A percentile compares a stretch with the other conserved stretches of the same genome.
phyloP scores from a whole-genome alignment of 2,797 vertebrate species.

The Otus scops region DNA sequence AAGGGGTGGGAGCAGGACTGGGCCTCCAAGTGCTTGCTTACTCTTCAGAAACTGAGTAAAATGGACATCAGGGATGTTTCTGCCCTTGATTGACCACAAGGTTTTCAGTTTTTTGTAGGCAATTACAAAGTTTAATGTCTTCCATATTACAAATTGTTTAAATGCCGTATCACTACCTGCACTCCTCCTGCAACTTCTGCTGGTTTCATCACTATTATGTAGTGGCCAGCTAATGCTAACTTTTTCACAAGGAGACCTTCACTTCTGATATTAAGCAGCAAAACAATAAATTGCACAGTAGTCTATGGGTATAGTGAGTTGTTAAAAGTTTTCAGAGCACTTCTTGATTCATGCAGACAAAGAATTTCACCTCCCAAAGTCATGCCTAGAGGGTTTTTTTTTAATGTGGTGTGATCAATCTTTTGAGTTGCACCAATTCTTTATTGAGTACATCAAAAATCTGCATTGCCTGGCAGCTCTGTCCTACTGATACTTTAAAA shows the following conservation, averaged over 20 bases:
- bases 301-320: not conserved
- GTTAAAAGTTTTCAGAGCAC: not conserved
- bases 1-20: not conserved
- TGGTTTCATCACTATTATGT: not conserved
- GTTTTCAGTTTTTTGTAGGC: not conserved
- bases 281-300: not conserved
- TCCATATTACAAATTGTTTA: not conserved
- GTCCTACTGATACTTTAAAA: not conserved
- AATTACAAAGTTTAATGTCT: not conserved
- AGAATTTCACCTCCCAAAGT: not conserved
- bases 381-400: not conserved
- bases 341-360: not conserved
- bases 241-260: not conserved
- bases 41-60: not conserved
- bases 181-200: not conserved
- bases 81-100: not conserved
- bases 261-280: not conserved
- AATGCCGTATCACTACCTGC: not conserved
- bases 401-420: not conserved
- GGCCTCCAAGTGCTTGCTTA: not conserved
- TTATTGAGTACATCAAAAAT: not conserved
- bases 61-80: not conserved
- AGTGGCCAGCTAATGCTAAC: not conserved
- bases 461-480: not conserved
- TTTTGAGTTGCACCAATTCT: not conserved